Base-by-base conservation (phyloP, 2,113 vertebrate genomes). In the Plecotus auritus region DNA sequence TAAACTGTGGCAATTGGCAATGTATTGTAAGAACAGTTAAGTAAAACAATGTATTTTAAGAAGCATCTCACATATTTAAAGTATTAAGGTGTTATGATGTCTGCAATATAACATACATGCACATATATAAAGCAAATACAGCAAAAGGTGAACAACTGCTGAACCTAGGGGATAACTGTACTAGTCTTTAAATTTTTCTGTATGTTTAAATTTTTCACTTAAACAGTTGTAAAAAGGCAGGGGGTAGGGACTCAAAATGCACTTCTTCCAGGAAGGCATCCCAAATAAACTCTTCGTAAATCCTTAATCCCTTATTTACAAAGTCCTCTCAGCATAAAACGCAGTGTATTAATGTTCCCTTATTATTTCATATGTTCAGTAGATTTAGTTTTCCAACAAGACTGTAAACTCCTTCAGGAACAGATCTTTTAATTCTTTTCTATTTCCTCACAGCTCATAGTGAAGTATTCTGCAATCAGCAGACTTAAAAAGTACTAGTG, bases 151-250 rank as follows among this genome's bases (percentile, higher is more conserved):
- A 94, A 88, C 86, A 94, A 37, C 4, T 73, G 28, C 0, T 86
- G 37, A 83, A 87, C 40, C 37, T 72, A 72, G n/a, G 37, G 42
- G 23, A 69, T 59, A 73, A 88, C 0, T 49, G 23, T n/a, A 86
- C 11, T 49, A 86, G 67, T 89, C 89, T 93, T 95, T 67, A n/a
- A 6, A 51, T 77, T 88, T 95, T 94, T 85, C 72, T 81, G 28
- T 90, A 82, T 35, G 14, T 66, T 96, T 82, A 86, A 85, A 85
- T 45, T 30, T 67, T 77, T 83, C 47, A 91, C 66, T 66, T 54
- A 37, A 83, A 74, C 16, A 47, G 14, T 45, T 67, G 13, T 9
- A 56, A 35, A 85, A 78, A 13, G 18, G 40, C 30, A 61, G 14
- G 20, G 16, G 16, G 23, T 10, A 16, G 16, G 66, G 5, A 10